Conservation (phyloP, 2,888 invertebrate species). For the Emesis russula region DNA sequence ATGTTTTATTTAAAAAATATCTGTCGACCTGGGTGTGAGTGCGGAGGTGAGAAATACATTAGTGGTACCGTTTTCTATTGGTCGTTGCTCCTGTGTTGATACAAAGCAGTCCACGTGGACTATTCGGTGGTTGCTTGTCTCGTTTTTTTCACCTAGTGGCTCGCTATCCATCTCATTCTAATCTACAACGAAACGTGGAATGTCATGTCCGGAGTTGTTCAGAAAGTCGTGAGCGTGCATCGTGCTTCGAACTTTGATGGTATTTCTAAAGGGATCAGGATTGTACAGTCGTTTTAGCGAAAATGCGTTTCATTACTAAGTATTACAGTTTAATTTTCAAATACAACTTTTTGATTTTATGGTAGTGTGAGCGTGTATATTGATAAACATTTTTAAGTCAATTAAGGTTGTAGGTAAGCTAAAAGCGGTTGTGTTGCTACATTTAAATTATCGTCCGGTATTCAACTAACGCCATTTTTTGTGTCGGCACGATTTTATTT, state of each 20-base stretch:
- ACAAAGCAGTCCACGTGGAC: slow-evolving; percentile 96
- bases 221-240: slow-evolving; percentile 96
- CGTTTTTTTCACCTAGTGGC: slow-evolving; percentile 94
- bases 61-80: slow-evolving; percentile 96
- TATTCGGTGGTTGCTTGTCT: slow-evolving; percentile 94
- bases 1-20: slow-evolving; percentile 92
- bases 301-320: slow-evolving; percentile 86
- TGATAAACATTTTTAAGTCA: slow-evolving; percentile 96
- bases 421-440: slow-evolving; percentile 96
- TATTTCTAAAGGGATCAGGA: slow-evolving; percentile 92
- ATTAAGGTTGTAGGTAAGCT: slow-evolving; percentile 95
- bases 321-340: slow-evolving; percentile 90
- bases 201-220: slow-evolving; percentile 96
- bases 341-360: slow-evolving; percentile 85
- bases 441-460: slow-evolving; percentile 96
- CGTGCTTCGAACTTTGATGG: slow-evolving; percentile 94
- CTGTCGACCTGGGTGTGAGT: slow-evolving; percentile 95
- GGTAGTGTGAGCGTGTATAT: slow-evolving; percentile 90
- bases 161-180: slow-evolving; percentile 95
- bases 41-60: slow-evolving; percentile 96
- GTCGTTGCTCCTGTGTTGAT: slow-evolving; percentile 96
- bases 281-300: slow-evolving; percentile 77
- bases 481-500: slow-evolving; percentile 96
- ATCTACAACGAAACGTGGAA: slow-evolving; percentile 96
- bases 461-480: slow-evolving; percentile 96